Base-by-base conservation (phyloP, 53 echinoderm and acorn worm species). In the Hippasteria phrygiana region DNA sequence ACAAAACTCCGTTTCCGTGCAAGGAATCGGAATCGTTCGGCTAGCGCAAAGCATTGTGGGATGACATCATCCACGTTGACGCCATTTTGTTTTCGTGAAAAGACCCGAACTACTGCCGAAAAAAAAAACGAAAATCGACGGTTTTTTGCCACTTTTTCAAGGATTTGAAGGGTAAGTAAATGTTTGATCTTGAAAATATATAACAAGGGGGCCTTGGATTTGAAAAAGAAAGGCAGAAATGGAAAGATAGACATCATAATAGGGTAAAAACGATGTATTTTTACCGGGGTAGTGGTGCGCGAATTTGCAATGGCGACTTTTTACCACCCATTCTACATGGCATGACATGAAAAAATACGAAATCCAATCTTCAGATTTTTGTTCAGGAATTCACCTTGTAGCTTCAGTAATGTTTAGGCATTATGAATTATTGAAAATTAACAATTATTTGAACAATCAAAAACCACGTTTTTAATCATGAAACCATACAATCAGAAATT, bases 111-210 rank as follows among this genome's bases (percentile, higher is more conserved):
- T 39, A 72, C 72, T 72, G 72, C 72, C 41, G 72, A 72, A 72
- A 72, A 41, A n/a, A 72, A 7, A 22, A 11, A 18, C 72, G n/a
- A n/a, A 72, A 72, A 72, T 72, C n/a, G 72, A 18, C 72, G 8
- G 39, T 5, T 40, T 42, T 72, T 39, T 72, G 72, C 72, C 72
- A 72, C 1, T 72, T 41, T 42, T 20, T 8, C 72, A 17, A 39
- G 39, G 72, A 72, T 72, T 72, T 72, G 72, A 72, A 72, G 26
- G 72, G 72, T 72, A 72, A 72, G 40, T 39, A 40, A 67, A 42
- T 72, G 37, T 72, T 72, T 72, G 26, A 39, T 8, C 41, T 39
- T 39, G n/a, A 72, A 72, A 72, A 39, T 29, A 18, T 72, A 18
- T 9, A 17, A 72, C 33, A 72, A 41, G 40, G 41, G 72, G 39